phyloP scores from a whole-genome alignment of 2,888 invertebrate genomes.

The Nezara viridula region DNA sequence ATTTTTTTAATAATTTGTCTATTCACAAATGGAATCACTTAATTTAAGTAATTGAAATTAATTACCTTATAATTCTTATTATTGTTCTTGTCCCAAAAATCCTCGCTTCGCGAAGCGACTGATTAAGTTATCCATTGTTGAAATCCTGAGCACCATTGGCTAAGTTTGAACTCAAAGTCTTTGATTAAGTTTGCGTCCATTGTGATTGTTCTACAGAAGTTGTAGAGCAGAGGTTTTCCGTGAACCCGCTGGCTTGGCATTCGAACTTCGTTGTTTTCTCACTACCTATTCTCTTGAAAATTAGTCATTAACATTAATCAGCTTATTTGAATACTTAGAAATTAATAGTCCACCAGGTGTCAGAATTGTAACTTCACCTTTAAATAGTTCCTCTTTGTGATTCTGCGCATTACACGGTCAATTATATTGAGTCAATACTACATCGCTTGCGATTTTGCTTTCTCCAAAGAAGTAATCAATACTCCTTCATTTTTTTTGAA shows the following conservation, averaged over 20 bases:
- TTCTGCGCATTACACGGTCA: no score
- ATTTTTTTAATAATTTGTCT: no score
- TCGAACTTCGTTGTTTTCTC: background rate
- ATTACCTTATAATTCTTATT: background rate
- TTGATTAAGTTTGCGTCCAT: slow-evolving; percentile 14
- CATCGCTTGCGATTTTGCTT: no score
- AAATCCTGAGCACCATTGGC: slow-evolving; percentile 11
- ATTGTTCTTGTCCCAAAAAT: slow-evolving; percentile 21
- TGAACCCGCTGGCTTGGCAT: background rate
- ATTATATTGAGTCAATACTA: no score
- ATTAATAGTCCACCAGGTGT: background rate
- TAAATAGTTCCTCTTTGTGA: no score
- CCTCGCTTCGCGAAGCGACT: background rate
- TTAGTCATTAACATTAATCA: slow-evolving; percentile 6
- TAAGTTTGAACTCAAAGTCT: slow-evolving; percentile 25
- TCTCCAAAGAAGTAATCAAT: no score
- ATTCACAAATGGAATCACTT: no score
- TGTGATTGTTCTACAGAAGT: slow-evolving; percentile 4
- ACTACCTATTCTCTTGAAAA: background rate
- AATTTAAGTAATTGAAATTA: no score
- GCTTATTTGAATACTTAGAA: background rate
- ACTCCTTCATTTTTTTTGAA: no score
- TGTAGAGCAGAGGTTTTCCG: slow-evolving; percentile 4
- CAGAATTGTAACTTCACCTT: no score
- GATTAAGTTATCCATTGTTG: slow-evolving; percentile 23